These are phyloP conservation scores for Yoshiicerus persimilis DNA, from an alignment of 1,140 invertebrate species.

Conservation along the genomic window DNA sequence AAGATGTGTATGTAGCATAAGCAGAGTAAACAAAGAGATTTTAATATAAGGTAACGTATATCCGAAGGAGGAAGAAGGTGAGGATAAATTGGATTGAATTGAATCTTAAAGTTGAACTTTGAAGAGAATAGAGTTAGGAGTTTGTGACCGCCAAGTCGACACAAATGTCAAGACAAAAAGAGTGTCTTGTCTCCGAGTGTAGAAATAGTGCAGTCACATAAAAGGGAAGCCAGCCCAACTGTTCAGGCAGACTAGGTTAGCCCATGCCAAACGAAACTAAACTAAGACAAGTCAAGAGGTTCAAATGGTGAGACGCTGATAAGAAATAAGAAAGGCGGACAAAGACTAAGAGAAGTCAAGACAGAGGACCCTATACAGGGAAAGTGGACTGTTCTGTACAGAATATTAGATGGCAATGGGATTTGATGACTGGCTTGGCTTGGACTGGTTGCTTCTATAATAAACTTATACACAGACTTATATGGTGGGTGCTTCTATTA, in stretches of 20 bases:
- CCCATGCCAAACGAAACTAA: background rate
- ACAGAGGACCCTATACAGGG: background rate
- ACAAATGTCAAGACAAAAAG: background rate
- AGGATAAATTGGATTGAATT: background rate
- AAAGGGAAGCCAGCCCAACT: background rate
- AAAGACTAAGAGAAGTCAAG: background rate
- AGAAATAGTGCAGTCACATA: background rate
- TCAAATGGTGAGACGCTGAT: conserved; percentile 1
- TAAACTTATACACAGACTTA: too few relatives aligned
- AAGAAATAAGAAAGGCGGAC: conserved; percentile 9
- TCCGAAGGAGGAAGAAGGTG: background rate
- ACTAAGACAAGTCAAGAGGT: background rate
- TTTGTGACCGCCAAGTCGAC: background rate
- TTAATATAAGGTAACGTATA: background rate
- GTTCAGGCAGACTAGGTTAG: background rate
- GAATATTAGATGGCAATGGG: background rate
- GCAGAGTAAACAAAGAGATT: background rate
- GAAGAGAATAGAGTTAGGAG: background rate
- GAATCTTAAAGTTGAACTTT: conserved; percentile 1
- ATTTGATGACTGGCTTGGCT: background rate
- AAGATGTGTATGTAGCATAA: too few relatives aligned
- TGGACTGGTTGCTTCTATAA: too few relatives aligned
- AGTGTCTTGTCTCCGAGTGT: background rate
- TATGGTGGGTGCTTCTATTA: too few relatives aligned
- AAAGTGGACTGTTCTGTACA: background rate